Conservation (phyloP, 2,113 vertebrate genomes). For the Rutilus rutilus region DNA sequence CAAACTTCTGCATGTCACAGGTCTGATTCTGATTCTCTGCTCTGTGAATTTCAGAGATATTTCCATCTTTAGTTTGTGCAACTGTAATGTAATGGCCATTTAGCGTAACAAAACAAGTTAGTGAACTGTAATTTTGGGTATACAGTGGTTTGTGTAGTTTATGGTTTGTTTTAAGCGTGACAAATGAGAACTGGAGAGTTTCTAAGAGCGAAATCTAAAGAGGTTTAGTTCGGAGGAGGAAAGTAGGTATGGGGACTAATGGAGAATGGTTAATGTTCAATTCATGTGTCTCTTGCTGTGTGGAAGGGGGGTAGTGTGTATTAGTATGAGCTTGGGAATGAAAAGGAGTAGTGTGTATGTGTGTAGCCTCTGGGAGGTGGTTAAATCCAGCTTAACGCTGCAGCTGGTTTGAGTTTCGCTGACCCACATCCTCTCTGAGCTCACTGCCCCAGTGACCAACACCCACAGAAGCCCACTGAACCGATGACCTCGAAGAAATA, state of each 20-base stretch:
- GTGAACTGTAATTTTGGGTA: background rate
- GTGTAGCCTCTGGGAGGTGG: constrained; percentile 15
- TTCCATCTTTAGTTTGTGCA: background rate
- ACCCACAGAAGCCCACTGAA: constrained; percentile 33
- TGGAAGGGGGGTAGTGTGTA: constrained; percentile 5
- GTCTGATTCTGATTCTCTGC: background rate
- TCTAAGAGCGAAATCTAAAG: background rate
- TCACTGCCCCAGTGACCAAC: constrained; percentile 22
- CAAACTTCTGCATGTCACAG: constrained; percentile 2
- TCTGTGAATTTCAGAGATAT: background rate
- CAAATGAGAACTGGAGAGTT: background rate
- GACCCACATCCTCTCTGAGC: constrained; percentile 54
- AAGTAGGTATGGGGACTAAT: background rate
- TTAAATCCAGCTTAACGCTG: constrained; percentile 55
- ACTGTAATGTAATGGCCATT: background rate
- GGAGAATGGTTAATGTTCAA: constrained; percentile 9
- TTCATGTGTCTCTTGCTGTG: constrained; percentile 2
- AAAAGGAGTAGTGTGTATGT: constrained; percentile 26
- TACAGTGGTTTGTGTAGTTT: background rate
- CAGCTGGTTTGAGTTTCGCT: constrained; percentile 55
- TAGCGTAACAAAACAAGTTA: background rate
- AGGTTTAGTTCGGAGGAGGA: background rate
- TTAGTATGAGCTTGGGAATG: constrained; percentile 34
- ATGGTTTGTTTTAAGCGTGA: background rate
- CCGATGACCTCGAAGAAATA: constrained; percentile 17